Conservation (phyloP, 2,113 vertebrate species). For the Trogon surrucura region DNA sequence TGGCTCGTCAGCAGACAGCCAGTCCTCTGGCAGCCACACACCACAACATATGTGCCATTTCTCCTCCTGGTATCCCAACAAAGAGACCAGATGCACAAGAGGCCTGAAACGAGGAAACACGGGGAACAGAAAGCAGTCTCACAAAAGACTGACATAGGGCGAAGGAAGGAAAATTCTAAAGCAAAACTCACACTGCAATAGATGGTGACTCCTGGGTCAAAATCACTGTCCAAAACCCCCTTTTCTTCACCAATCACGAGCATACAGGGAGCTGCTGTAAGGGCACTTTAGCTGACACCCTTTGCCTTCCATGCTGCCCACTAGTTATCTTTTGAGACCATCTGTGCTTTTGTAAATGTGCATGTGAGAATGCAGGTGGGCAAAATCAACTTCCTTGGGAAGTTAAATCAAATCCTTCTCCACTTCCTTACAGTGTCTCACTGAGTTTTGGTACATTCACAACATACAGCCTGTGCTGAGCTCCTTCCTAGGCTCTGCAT, state of each 20-base stretch:
- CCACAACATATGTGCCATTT: not conserved
- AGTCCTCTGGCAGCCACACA: not conserved
- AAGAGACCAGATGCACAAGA: not conserved
- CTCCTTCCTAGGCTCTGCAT: not conserved
- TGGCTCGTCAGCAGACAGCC: not conserved
- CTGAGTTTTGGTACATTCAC: fast-evolving
- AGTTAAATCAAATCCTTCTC: not conserved
- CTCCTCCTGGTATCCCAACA: not conserved
- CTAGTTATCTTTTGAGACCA: not conserved
- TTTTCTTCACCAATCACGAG: not conserved
- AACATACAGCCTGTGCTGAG: not conserved
- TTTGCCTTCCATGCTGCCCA: not conserved
- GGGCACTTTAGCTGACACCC: not conserved
- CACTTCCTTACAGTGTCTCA: not conserved
- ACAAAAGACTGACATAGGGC: not conserved
- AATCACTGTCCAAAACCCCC: not conserved
- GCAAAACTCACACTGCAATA: not conserved
- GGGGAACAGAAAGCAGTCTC: not conserved
- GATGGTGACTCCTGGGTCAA: not conserved
- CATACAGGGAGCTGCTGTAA: not conserved
- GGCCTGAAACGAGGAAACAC: not conserved
- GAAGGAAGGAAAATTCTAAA: not conserved
- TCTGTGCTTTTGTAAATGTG: too few species aligned
- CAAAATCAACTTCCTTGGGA: not conserved
- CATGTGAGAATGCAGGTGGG: not conserved